Evolutionary conservation across 2,113 vertebrate species (phyloP).

Genomic region (Polypterus bichir): DNA sequence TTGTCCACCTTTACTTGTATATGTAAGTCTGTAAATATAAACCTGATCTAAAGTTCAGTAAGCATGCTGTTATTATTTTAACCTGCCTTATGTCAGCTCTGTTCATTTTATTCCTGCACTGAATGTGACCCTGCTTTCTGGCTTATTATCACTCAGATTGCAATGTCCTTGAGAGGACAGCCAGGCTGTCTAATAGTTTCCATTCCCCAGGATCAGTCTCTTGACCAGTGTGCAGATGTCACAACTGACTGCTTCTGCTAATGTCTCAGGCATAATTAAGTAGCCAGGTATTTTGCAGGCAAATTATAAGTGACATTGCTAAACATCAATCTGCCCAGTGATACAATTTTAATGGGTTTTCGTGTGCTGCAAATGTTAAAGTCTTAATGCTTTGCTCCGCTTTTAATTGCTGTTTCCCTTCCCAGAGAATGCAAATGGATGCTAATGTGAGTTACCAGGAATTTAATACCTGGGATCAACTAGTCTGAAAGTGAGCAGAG

Average conservation of each 20-base stretch:
- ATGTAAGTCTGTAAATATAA: neutral
- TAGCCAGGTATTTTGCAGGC: neutral
- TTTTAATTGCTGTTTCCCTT: constrained; percentile 3
- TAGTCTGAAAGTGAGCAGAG: neutral
- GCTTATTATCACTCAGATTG: no score
- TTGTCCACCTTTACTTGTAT: neutral
- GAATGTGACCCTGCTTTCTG: no score
- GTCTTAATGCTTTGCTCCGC: neutral
- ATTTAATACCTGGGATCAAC: constrained; percentile 9
- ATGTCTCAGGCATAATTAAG: neutral
- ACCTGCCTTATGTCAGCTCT: no score
- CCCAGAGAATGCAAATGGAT: constrained; percentile 3
- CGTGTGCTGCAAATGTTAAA: neutral
- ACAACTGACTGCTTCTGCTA: neutral
- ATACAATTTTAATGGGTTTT: neutral
- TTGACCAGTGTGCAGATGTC: neutral
- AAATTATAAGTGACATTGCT: neutral
- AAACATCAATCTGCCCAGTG: neutral
- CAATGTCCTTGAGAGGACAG: no score
- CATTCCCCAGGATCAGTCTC: no score
- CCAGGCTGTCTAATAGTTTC: no score
- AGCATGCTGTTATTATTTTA: no score
- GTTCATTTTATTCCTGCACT: no score
- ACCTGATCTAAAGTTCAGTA: neutral
- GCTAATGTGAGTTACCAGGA: constrained; percentile 17